A percentile compares a stretch with the other conserved stretches of the same genome.
These are phyloP conservation scores for Sympetrum striolatum DNA, from an alignment of 2,888 invertebrate species.

Conservation along the genomic window DNA sequence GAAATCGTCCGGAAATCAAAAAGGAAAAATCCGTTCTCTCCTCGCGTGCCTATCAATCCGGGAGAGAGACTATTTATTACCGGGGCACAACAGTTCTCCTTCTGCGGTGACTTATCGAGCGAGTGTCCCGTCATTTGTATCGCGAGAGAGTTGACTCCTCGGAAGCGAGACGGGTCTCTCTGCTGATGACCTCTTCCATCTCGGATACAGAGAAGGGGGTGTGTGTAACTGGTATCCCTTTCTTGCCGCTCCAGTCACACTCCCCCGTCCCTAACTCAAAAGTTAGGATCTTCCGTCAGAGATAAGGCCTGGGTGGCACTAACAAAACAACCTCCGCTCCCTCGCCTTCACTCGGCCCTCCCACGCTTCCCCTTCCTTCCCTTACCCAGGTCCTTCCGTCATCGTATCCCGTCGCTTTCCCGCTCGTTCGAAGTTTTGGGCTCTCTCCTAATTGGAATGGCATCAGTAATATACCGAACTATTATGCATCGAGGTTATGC, in stretches of 20 bases:
- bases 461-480: too few species aligned
- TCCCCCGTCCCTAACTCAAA: neutral
- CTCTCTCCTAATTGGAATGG: too few species aligned
- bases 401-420: neutral
- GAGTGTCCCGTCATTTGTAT: neutral
- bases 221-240: neutral
- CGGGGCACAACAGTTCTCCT: too few species aligned
- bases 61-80: too few species aligned
- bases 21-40: too few species aligned
- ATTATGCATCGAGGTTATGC: too few species aligned
- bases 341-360: neutral
- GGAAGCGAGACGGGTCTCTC: neutral
- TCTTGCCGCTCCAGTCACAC: neutral
- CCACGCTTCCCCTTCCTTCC: neutral
- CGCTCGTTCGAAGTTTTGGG: neutral
- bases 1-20: too few species aligned
- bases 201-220: neutral
- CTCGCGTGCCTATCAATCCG: too few species aligned
- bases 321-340: neutral
- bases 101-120: too few species aligned
- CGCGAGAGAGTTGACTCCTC: neutral
- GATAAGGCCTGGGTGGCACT: neutral
- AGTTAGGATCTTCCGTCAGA: constrained; percentile 2
- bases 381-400: neutral
- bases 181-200: neutral